Conservation (phyloP, 2,797 vertebrate species). For the Apogon talboti region DNA sequence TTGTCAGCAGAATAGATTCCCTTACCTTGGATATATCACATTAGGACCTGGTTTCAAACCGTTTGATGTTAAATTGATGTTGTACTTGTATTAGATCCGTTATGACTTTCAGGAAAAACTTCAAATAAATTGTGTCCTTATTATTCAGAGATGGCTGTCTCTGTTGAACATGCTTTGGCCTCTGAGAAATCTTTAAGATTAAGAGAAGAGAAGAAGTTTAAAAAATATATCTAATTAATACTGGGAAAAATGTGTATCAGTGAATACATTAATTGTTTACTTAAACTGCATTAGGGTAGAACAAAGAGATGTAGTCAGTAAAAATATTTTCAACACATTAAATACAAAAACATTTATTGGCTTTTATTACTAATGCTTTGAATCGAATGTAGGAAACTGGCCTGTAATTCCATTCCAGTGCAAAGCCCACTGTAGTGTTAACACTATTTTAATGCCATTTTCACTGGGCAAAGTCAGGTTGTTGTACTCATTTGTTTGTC, state of each 20-base stretch:
- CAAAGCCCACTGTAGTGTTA: neutral
- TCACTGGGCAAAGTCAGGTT: neutral
- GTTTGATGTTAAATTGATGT: constrained; percentile 38
- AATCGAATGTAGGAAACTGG: neutral
- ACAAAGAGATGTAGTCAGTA: neutral
- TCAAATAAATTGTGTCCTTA: neutral
- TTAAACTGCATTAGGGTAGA: neutral
- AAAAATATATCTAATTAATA: neutral
- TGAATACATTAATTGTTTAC: neutral
- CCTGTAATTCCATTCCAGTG: constrained; percentile 1
- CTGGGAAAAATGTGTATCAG: neutral
- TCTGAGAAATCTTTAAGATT: neutral
- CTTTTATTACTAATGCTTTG: constrained; percentile 17
- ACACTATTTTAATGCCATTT: neutral
- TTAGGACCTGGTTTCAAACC: constrained; percentile 37
- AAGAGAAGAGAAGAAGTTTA: neutral
- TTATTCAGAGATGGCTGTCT: neutral
- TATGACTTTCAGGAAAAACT: constrained; percentile 43
- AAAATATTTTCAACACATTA: constrained; percentile 4
- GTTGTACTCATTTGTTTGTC: constrained; percentile 14
- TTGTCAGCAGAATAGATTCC: constrained; percentile 4
- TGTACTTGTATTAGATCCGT: constrained; percentile 36
- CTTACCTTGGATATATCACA: constrained; percentile 27
- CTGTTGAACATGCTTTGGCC: neutral
- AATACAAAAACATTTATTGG: neutral